These are phyloP conservation scores for Eulemur rufifrons DNA, from an alignment of 2,113 vertebrate genomes.

Conservation along the genomic window DNA sequence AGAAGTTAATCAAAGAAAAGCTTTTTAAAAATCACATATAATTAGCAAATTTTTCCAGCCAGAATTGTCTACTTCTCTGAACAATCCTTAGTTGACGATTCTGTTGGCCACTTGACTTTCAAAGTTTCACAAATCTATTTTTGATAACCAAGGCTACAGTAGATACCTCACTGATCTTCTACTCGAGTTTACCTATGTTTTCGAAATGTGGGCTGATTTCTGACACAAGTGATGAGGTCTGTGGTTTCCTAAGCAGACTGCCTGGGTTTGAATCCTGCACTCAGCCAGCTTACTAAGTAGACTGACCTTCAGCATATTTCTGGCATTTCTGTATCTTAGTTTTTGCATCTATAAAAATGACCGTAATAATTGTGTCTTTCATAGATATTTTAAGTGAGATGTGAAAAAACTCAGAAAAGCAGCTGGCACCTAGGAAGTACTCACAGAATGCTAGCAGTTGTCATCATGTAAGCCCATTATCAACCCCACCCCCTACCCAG, in stretches of 20 bases:
- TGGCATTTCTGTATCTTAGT: background rate
- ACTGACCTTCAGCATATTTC: background rate
- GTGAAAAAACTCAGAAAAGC: background rate
- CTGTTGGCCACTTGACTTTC: background rate
- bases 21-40: background rate
- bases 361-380: background rate
- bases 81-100: background rate
- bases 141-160: background rate
- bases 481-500: accelerated
- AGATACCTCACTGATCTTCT: background rate
- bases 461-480: accelerated
- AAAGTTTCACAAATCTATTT: background rate
- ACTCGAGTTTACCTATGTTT: background rate
- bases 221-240: background rate
- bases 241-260: background rate
- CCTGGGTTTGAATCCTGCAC: background rate
- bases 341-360: background rate
- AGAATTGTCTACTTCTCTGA: background rate
- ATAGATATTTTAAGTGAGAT: too few relatives aligned
- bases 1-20: background rate
- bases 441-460: background rate
- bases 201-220: background rate
- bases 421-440: background rate
- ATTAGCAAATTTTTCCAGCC: background rate
- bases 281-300: background rate